Base-by-base conservation (phyloP, 2,888 invertebrate species). In the Phengaris arion region DNA sequence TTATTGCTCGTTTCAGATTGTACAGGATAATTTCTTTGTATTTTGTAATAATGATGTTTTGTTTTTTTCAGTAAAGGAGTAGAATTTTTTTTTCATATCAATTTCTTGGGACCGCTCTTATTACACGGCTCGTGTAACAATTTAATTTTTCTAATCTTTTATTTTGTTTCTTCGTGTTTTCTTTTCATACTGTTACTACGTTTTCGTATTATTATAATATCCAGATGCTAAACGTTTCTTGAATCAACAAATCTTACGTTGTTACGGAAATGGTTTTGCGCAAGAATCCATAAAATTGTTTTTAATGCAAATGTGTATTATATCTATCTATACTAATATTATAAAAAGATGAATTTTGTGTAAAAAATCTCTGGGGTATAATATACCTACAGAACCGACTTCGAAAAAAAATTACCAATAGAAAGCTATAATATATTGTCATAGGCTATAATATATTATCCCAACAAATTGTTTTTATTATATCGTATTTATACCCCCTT, bases 111-210 rank as follows among this genome's bases (percentile, higher is more conserved):
- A 35, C 35, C 35, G n/a, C 6, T 35, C 10, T 12, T 59, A 64
- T 64, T 64, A 64, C 64, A 64, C 64, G 64, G 64, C 10, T 64
- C 64, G 64, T 64, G 35, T 22, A 64, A 64, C 64, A 35, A 64
- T 64, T 64, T 35, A 35, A 59, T 59, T 59, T 59, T 52, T 1
- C 52, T 22, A 12, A 10, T 64, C 22, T 64, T 64, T 22, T 35
- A 10, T 64, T 22, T 10, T 12, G 6, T 35, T 59, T 64, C 64
- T 22, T 64, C 64, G 35, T 64, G 22, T 64, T 64, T 64, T 64
- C 64, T 6, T 64, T 64, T 35, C 35, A 64, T 64, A 35, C 64
- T 35, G 35, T 64, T 64, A 64, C 64, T 35, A 22, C 64, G 22
- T 59, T 22, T 59, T 35, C 64, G 12, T 64, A 12, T 64, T 64